Conservation (phyloP, 2,888 invertebrate genomes). For the Cyrtodaria siliqua region DNA sequence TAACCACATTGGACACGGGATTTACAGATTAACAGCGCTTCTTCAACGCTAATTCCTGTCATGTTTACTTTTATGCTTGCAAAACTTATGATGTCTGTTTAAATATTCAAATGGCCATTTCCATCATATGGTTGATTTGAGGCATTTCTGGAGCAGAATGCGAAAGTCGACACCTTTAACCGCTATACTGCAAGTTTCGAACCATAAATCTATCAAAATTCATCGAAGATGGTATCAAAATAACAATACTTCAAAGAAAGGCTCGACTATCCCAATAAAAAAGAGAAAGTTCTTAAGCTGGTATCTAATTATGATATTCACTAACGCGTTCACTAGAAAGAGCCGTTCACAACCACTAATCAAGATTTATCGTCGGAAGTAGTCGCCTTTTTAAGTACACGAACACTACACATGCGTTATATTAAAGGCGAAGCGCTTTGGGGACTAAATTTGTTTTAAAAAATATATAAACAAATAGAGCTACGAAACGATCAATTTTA, state of each 20-base stretch:
- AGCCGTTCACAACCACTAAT: no score
- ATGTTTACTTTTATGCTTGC: conserved; percentile 26
- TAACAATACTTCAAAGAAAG: conserved; percentile 28
- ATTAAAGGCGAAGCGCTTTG: no score
- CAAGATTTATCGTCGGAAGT: no score
- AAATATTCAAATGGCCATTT: conserved; percentile 37
- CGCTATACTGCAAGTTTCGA: conserved; percentile 39
- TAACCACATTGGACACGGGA: conserved; percentile 8
- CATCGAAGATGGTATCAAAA: conserved; percentile 25
- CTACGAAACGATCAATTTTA: no score
- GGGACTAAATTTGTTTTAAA: no score
- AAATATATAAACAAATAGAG: no score
- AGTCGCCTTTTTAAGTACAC: no score
- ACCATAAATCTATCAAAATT: conserved; percentile 49
- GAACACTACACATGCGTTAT: no score
- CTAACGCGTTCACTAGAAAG: conserved; percentile 10
- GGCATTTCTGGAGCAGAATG: conserved; percentile 15
- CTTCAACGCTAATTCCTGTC: conserved; percentile 6
- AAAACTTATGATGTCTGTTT: conserved; percentile 13
- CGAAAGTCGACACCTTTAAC: conserved; percentile 37
- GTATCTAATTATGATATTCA: conserved; percentile 19
- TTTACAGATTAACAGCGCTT: background rate
- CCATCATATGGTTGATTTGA: conserved; percentile 26
- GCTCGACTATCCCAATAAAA: conserved; percentile 13
- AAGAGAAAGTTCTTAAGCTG: conserved; percentile 28